phyloP scores from a whole-genome alignment of 2,113 vertebrate species.

The Forbesichthys agassizii region DNA sequence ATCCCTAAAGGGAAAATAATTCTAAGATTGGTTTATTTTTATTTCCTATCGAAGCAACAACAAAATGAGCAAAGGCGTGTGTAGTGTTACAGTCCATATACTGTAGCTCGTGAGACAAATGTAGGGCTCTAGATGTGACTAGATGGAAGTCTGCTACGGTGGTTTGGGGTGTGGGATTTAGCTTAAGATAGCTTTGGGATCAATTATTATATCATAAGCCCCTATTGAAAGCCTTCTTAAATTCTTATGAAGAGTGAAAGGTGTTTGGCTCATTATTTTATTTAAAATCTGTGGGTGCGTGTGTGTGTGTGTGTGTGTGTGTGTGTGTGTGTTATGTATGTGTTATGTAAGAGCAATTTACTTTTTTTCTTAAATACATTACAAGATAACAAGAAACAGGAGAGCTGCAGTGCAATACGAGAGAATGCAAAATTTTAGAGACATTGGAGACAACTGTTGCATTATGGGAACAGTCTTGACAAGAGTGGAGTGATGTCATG shows the following conservation, averaged over 20 bases:
- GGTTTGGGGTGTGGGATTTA: constrained; percentile 32
- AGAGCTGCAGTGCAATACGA: background rate
- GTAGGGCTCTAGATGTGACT: constrained; percentile 36
- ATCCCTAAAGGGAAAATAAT: background rate
- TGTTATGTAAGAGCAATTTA: too few species aligned
- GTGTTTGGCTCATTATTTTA: too few species aligned
- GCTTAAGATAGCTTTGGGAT: constrained; percentile 14
- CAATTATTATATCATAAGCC: constrained; percentile 18
- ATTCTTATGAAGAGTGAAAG: too few species aligned
- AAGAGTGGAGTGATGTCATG: constrained; percentile 16
- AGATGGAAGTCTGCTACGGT: constrained; percentile 41
- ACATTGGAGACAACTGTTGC: background rate
- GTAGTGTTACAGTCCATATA: constrained; percentile 16
- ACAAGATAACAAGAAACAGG: too few species aligned
- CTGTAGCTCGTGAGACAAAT: constrained; percentile 8
- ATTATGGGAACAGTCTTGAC: background rate
- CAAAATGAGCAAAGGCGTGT: constrained; percentile 21
- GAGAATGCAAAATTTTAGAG: background rate
- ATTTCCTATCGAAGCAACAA: constrained; percentile 27
- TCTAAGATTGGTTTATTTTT: constrained; percentile 21
- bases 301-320: too few species aligned
- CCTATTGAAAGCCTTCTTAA: background rate
- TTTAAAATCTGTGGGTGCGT: too few species aligned
- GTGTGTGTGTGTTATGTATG: too few species aligned
- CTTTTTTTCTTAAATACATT: too few species aligned